phyloP scores from a whole-genome alignment of 2,888 invertebrate genomes.

The Macrophya annulata region DNA sequence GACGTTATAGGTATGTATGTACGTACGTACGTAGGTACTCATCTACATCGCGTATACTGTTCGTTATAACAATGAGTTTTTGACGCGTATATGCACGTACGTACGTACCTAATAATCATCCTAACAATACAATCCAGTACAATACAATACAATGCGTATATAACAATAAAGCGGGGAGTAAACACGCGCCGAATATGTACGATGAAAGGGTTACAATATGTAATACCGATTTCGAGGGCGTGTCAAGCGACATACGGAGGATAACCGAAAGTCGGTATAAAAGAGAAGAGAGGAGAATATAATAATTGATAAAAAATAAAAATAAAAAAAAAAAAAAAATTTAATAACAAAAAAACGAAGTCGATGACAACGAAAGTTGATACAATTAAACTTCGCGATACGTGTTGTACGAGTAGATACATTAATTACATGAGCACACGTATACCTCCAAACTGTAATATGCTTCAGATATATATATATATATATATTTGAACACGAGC shows the following conservation, averaged over 20 bases:
- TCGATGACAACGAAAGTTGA: background rate
- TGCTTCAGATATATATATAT: background rate
- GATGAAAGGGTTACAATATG: background rate
- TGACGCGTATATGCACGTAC: no score
- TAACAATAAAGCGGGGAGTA: constrained; percentile 60
- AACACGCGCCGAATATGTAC: constrained; percentile 15
- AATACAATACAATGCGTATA: background rate
- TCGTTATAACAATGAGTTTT: constrained; percentile 16
- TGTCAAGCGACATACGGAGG: background rate
- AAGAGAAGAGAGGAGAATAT: background rate
- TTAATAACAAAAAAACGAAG: background rate
- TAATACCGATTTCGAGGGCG: background rate
- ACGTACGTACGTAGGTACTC: background rate
- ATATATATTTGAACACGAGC: background rate
- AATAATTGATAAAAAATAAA: background rate
- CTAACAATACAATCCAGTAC: constrained; percentile 65
- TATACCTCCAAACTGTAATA: background rate
- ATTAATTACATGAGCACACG: background rate
- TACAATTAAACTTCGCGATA: background rate
- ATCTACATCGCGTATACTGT: background rate
- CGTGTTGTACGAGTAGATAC: background rate
- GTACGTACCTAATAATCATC: constrained; percentile 71
- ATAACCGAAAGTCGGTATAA: background rate
- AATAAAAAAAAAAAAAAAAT: background rate
- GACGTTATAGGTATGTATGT: background rate